Conservation (phyloP, 2,888 invertebrate genomes). For the Seira musarum region DNA sequence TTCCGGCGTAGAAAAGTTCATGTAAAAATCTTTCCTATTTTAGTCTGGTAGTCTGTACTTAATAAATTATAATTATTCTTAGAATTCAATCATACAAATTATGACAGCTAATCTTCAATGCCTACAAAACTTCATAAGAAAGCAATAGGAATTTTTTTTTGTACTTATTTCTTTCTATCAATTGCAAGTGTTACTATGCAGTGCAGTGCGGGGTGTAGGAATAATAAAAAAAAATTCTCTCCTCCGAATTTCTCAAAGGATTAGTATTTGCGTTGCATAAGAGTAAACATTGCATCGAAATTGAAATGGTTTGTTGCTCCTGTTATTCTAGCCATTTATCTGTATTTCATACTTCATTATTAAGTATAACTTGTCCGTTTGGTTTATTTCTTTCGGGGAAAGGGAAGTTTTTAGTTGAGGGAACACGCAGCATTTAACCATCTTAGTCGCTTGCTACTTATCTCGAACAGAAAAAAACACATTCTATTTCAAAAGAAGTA, state of each 20-base stretch:
- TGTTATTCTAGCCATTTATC: conserved; percentile 9
- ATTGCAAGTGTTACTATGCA: no score
- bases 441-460: neutral
- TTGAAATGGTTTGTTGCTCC: conserved; percentile 20
- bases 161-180: no score
- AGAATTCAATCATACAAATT: no score
- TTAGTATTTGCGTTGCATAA: neutral
- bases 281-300: neutral
- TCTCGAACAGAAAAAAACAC: neutral
- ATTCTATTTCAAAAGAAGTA: conserved; percentile 2
- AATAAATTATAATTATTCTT: conserved; percentile 1
- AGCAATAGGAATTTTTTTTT: no score
- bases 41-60: neutral
- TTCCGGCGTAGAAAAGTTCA: neutral
- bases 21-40: neutral
- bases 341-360: conserved; percentile 5
- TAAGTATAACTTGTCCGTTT: neutral
- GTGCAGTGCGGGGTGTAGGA: no score
- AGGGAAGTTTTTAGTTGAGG: neutral
- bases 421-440: conserved; percentile 12
- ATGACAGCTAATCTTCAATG: no score
- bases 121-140: no score
- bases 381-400: neutral
- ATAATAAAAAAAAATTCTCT: neutral
- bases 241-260: neutral